Percentiles rank a stretch among this genome's conserved stretches.
These are phyloP conservation scores for Tenthredo livida DNA, from an alignment of 2,888 invertebrate species.

Conservation along the genomic window DNA sequence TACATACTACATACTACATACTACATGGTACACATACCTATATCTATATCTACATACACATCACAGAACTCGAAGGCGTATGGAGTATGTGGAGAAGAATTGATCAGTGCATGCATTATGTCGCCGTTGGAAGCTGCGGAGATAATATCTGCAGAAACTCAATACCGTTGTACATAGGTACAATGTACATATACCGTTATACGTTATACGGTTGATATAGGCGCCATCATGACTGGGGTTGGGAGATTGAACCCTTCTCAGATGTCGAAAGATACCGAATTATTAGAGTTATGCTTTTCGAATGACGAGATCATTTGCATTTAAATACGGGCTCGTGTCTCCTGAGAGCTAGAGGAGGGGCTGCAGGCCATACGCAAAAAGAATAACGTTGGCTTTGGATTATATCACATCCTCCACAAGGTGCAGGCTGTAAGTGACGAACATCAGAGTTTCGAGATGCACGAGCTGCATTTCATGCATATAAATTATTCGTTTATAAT, in stretches of 20 bases:
- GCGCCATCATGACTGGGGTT: not conserved
- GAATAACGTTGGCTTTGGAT: not conserved
- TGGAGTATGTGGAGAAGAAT: not conserved
- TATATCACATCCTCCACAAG: not conserved
- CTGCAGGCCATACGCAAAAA: not conserved
- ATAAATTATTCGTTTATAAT: not conserved
- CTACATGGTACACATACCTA: not conserved
- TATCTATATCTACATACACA: not conserved
- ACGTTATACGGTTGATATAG: not conserved
- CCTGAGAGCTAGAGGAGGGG: conserved; percentile 45
- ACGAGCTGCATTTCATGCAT: not conserved
- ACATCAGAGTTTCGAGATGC: not conserved
- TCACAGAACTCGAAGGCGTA: not conserved
- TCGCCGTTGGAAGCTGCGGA: not conserved
- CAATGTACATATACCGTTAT: not conserved
- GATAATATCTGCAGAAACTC: conserved; percentile 28
- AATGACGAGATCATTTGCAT: conserved; percentile 71
- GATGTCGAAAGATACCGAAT: conserved; percentile 57
- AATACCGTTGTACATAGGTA: conserved; percentile 4
- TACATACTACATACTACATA: too few relatives aligned
- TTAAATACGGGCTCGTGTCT: conserved; percentile 61
- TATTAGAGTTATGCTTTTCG: conserved; percentile 69
- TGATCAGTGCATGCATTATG: not conserved
- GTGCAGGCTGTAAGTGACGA: not conserved
- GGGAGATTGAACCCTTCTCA: conserved; percentile 33